Percentiles rank a stretch among this genome's conserved stretches.
Conservation (phyloP, 92 coral and sea anemone species). For the Plumapathes pennacea region DNA sequence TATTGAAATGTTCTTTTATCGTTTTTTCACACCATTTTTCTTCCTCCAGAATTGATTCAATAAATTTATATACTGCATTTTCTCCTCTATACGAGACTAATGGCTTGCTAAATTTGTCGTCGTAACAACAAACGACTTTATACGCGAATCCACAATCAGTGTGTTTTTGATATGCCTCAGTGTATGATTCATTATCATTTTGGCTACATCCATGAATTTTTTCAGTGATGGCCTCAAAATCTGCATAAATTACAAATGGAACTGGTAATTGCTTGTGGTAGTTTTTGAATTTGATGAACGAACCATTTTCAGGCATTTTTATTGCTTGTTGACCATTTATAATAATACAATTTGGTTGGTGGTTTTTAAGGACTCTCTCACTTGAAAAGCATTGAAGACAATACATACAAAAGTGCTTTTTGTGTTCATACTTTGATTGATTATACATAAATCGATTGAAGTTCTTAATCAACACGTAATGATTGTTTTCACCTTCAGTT, state of each 20-base stretch:
- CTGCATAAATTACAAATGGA: constrained; percentile 42
- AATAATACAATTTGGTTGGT: constrained; percentile 7
- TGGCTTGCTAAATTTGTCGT: constrained; percentile 31
- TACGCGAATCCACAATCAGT: constrained; percentile 34
- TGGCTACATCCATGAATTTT: constrained; percentile 3
- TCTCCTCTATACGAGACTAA: constrained; percentile 15
- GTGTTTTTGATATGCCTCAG: constrained; percentile 28
- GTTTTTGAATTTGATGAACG: constrained; percentile 19
- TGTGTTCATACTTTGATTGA: background rate
- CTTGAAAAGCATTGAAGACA: constrained; percentile 12
- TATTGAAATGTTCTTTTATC: constrained; percentile 11
- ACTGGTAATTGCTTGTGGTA: constrained; percentile 23
- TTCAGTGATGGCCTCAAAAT: constrained; percentile 37
- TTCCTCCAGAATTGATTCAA: constrained; percentile 22
- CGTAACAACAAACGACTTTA: constrained; percentile 37
- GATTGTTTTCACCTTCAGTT: constrained; percentile 10
- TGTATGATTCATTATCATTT: constrained; percentile 22
- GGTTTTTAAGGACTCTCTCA: background rate
- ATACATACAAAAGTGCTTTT: constrained; percentile 8
- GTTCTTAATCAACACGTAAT: constrained; percentile 16
- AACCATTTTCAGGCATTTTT: constrained; percentile 21
- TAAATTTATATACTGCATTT: constrained; percentile 5
- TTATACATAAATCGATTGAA: constrained; percentile 10
- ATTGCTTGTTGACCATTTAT: constrained; percentile 40
- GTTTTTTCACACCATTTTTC: constrained; percentile 9